A percentile compares a stretch with the other conserved stretches of the same genome.
phyloP scores from a whole-genome alignment of 2,797 vertebrate genomes.

The Oreochromis mossambicus region DNA sequence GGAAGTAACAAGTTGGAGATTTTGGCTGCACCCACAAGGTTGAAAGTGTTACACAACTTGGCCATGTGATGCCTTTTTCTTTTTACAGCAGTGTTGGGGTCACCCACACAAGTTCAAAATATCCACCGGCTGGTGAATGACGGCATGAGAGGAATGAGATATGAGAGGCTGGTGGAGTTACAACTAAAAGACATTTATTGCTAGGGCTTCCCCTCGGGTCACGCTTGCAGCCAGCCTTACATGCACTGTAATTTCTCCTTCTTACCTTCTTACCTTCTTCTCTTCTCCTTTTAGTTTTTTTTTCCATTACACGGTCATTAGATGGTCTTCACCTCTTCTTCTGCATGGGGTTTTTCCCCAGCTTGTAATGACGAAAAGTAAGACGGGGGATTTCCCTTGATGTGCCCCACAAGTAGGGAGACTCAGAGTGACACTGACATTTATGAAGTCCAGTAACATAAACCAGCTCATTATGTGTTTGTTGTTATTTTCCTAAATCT shows the following conservation, averaged over 20 bases:
- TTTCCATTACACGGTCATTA: neutral
- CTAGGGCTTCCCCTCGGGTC: conserved; percentile 50
- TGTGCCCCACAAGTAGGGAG: neutral
- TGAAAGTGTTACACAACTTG: conserved; percentile 32
- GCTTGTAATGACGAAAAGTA: neutral
- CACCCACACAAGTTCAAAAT: conserved; percentile 45
- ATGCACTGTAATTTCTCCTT: neutral
- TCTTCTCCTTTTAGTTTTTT: neutral
- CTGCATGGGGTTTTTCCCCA: neutral
- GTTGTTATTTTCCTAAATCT: neutral
- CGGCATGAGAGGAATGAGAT: neutral
- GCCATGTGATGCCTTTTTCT: conserved; percentile 34
- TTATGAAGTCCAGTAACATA: neutral
- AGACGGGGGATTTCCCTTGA: neutral
- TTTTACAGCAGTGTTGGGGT: conserved; percentile 31
- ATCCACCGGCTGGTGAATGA: neutral
- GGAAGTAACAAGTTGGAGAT: neutral
- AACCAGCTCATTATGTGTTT: neutral
- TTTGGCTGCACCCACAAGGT: neutral
- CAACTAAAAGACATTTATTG: conserved; percentile 29
- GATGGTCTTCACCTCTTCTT: neutral
- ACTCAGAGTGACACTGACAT: neutral
- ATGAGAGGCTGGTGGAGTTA: neutral
- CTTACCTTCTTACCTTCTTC: neutral
- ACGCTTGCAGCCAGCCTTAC: neutral